These are phyloP conservation scores for Ridgeia piscesae DNA, from an alignment of 1,140 invertebrate genomes.

Conservation along the genomic window DNA sequence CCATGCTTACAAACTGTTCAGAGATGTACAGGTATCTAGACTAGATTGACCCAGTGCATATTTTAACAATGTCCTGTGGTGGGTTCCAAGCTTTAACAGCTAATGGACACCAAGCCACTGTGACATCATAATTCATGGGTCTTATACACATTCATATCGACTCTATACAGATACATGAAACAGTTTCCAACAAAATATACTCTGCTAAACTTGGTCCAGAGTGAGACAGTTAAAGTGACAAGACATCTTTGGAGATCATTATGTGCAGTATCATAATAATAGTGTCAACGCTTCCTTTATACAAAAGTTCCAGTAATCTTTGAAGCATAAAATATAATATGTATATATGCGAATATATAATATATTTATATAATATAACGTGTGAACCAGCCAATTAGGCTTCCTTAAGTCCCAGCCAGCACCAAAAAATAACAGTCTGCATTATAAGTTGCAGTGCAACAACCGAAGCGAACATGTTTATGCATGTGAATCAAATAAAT, in stretches of 20 bases:
- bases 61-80: not conserved
- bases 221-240: not conserved
- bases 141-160: not conserved
- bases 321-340: not conserved
- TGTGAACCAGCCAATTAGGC: not conserved
- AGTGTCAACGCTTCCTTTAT: not conserved
- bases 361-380: not conserved
- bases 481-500: not conserved
- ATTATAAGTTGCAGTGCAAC: not conserved
- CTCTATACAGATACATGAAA: not conserved
- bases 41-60: not conserved
- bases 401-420: not conserved
- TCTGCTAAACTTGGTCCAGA: not conserved
- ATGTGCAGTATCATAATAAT: not conserved
- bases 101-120: not conserved
- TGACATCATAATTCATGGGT: not conserved
- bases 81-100: not conserved
- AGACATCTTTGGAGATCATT: not conserved
- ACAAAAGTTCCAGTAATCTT: not conserved
- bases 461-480: not conserved
- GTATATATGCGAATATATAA: constrained; percentile 6
- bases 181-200: not conserved
- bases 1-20: not conserved
- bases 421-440: not conserved
- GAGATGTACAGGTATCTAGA: not conserved